These are phyloP conservation scores for Torymus auratus DNA, from an alignment of 2,888 invertebrate genomes.

Conservation along the genomic window DNA sequence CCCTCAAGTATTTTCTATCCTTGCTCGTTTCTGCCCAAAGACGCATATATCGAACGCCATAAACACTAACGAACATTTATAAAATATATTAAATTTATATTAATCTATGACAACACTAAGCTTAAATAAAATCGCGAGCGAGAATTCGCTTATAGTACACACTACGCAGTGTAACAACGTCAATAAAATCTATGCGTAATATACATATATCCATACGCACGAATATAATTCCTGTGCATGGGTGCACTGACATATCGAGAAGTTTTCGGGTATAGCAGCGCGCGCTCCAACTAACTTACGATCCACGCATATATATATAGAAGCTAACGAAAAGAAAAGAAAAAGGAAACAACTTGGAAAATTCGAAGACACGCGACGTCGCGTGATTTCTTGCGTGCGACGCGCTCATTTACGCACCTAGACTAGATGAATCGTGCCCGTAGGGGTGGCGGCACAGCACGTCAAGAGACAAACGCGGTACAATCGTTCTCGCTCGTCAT, in stretches of 20 bases:
- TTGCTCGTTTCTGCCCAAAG: constrained; percentile 37
- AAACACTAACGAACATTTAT: constrained; percentile 26
- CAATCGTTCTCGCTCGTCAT: too few species aligned
- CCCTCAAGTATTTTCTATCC: constrained; percentile 32
- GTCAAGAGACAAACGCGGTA: constrained; percentile 15
- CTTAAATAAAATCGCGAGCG: constrained; percentile 31
- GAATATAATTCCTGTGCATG: not conserved
- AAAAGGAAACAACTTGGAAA: not conserved
- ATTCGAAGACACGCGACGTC: constrained; percentile 2
- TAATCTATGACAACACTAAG: constrained; percentile 9
- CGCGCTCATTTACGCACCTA: constrained; percentile 66
- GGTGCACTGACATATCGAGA: too few species aligned
- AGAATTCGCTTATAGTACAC: constrained; percentile 22
- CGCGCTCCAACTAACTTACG: too few species aligned
- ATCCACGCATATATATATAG: too few species aligned
- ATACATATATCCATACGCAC: not conserved
- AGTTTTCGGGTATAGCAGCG: too few species aligned
- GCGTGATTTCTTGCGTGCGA: constrained; percentile 14
- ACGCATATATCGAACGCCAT: not conserved
- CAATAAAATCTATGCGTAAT: constrained; percentile 36
- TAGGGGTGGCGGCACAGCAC: constrained; percentile 35
- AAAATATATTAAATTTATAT: constrained; percentile 45
- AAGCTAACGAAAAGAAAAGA: not conserved
- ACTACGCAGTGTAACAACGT: constrained; percentile 7
- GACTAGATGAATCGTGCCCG: constrained; percentile 72